These are phyloP conservation scores for Smutsia gigantea DNA, from an alignment of 2,797 vertebrate species.

Conservation along the genomic window DNA sequence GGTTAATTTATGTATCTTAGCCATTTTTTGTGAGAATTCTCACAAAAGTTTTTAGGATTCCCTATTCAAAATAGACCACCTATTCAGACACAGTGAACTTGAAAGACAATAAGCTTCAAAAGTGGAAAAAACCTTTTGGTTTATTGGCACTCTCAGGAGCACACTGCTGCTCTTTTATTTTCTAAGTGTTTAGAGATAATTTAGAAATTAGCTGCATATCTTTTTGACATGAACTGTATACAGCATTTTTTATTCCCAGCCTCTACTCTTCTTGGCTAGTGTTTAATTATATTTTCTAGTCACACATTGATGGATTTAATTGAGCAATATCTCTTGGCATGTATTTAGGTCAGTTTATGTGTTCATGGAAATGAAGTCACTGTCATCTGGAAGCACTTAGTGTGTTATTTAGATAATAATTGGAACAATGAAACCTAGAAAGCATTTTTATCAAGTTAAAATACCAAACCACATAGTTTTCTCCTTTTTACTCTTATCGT, in stretches of 20 bases:
- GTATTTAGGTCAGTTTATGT: constrained; percentile 65
- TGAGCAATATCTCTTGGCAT: constrained; percentile 74
- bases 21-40: constrained; percentile 33
- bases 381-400: constrained; percentile 81
- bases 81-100: constrained; percentile 29
- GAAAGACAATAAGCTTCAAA: constrained; percentile 9
- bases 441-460: constrained; percentile 57
- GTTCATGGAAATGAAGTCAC: constrained; percentile 82
- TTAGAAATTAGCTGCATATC: constrained; percentile 52
- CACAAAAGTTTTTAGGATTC: constrained; percentile 52
- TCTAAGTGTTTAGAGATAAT: constrained; percentile 67
- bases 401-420: constrained; percentile 66
- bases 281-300: constrained; percentile 64
- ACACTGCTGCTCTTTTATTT: constrained; percentile 57
- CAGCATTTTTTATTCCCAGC: constrained; percentile 71
- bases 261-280: constrained; percentile 51
- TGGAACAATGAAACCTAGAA: constrained; percentile 62
- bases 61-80: constrained; percentile 40
- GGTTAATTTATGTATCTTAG: constrained; percentile 38
- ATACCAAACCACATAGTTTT: neutral
- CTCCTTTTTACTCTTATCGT: constrained; percentile 19
- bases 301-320: neutral
- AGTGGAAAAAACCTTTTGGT: neutral
- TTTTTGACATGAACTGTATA: constrained; percentile 49
- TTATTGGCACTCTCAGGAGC: neutral